Percentiles rank a stretch among this genome's conserved stretches.
Conservation (phyloP, 2,888 invertebrate genomes). For the Ecliptopera silaceata region DNA sequence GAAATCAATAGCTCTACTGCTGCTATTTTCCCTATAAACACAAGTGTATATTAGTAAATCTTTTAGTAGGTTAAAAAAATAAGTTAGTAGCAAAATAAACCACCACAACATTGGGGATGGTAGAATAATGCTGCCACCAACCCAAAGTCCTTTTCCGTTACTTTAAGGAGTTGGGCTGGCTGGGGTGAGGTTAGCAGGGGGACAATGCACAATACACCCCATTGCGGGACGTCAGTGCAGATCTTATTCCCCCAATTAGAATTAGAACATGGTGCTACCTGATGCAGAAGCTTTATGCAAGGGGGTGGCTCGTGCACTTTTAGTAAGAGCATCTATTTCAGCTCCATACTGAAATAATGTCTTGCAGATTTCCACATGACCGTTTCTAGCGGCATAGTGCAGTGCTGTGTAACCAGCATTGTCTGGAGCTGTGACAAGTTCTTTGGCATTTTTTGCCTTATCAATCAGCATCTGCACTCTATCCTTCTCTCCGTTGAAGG, state of each 20-base stretch:
- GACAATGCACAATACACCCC: too few relatives aligned
- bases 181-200: too few relatives aligned
- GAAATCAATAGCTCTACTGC: constrained; percentile 86
- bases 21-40: constrained; percentile 82
- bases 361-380: constrained; percentile 87
- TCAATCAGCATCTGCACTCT: constrained; percentile 83
- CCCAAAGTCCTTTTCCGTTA: too few relatives aligned
- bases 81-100: too few relatives aligned
- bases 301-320: constrained; percentile 89
- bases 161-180: too few relatives aligned
- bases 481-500: constrained; percentile 88
- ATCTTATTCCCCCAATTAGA: too few relatives aligned
- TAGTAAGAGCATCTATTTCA: constrained; percentile 88
- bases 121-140: too few relatives aligned
- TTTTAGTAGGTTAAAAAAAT: too few relatives aligned
- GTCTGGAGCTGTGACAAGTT: constrained; percentile 85
- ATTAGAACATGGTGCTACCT: constrained; percentile 70
- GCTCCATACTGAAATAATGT: constrained; percentile 87
- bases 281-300: constrained; percentile 91
- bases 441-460: constrained; percentile 70
- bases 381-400: constrained; percentile 94
- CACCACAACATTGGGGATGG: too few relatives aligned
- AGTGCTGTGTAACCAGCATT: constrained; percentile 93
- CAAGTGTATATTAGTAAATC: background rate
- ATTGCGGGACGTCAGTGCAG: too few relatives aligned